Percentiles rank a stretch among this genome's conserved stretches.
phyloP scores from a whole-genome alignment of 1,140 invertebrate genomes.

The Euwallacea similis region DNA sequence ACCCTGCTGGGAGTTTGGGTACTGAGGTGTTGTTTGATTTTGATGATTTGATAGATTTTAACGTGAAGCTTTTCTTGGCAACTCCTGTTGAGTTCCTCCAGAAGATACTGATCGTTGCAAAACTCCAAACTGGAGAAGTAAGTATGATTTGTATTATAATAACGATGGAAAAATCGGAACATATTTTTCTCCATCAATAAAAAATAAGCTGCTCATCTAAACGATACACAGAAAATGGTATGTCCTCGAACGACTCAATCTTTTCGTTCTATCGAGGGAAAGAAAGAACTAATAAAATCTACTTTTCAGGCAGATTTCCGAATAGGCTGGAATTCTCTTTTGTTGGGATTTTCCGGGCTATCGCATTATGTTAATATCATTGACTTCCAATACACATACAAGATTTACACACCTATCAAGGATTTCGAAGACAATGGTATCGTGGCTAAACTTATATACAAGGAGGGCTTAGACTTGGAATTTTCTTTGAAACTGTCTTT shows the following conservation, averaged over 20 bases:
- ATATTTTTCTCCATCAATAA: neutral
- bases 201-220: neutral
- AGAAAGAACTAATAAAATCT: conserved; percentile 29
- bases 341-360: conserved; percentile 72
- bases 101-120: conserved; percentile 63
- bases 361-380: conserved; percentile 70
- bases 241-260: conserved; percentile 14
- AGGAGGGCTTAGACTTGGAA: conserved; percentile 68
- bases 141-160: conserved; percentile 27
- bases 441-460: conserved; percentile 67
- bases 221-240: neutral
- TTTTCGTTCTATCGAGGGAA: conserved; percentile 11
- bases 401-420: conserved; percentile 72
- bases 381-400: conserved; percentile 76
- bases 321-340: conserved; percentile 71
- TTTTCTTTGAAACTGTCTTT: conserved; percentile 67
- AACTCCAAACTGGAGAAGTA: conserved; percentile 63
- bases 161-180: too few species aligned
- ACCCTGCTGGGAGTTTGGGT: conserved; percentile 67
- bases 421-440: conserved; percentile 74
- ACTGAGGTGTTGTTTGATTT: conserved; percentile 65
- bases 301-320: conserved; percentile 67
- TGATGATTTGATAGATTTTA: conserved; percentile 64
- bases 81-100: conserved; percentile 71
- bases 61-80: conserved; percentile 70